Evolutionary conservation across 2,113 vertebrate species (phyloP), one percentile per base, ranked within the genome.

Genomic region (Lampris megalopsis): DNA sequence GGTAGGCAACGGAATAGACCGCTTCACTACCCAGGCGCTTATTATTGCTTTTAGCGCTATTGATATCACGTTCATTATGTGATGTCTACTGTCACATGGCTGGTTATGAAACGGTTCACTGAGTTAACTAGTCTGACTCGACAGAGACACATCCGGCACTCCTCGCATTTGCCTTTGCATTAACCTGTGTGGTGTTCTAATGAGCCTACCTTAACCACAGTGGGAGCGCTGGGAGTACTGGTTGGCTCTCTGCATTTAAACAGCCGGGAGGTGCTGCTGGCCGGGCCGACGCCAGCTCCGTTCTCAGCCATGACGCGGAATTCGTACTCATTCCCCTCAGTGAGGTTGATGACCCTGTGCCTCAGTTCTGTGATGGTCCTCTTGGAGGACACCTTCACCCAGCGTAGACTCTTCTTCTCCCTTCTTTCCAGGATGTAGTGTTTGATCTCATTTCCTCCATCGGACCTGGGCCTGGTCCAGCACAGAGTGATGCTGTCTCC

Each of bases 251-350:
- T 96, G 74, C 97, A 98, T 92, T 97, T 99, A 83, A 99, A 97
- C 52, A 99, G 92, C 88, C 94, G 96, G 54, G 98, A 99, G 68
- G 96, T 94, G 0, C 92, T 95, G 85, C 98, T 99, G 73, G 97
- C 74, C 45, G 96, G 96, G 82, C 98, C 97, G 2, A 97, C 71
- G 24, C 98, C 98, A 56, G 97, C 98, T 13, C 94, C 94, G 0
- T 99, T 99, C 94, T 99, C 98, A 85, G 98, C 98, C 96, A 98
- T 97, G 79, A 99, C 96, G 1, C 95, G 97, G 95, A 99, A 99
- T 90, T 99, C 98, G 52, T 99, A 99, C 73, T 99, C 98, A 54
- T 99, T 97, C 81, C 97, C 97, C 92, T 99, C 96, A 6, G 93
- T 96, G 62, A 99, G 96, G 66, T 96, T 93, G 40, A 95, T 97